Evolutionary conservation across 2,888 invertebrate species (phyloP), one percentile per base, ranked within the genome.

Genomic region (Dysmachus trigonus): DNA sequence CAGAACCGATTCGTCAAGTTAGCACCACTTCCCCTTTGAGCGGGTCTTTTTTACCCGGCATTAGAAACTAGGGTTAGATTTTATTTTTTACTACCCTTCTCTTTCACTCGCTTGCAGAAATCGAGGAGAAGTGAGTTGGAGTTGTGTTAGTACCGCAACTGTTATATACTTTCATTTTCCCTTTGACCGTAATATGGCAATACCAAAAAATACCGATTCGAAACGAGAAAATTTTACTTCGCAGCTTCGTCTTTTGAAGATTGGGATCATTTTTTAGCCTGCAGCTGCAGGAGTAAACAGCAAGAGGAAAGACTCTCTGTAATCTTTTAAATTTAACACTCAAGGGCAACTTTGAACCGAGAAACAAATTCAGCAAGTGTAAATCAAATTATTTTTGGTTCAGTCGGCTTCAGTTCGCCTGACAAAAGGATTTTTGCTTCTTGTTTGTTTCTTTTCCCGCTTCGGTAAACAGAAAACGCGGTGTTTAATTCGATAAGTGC

Each of bases 401-500:
- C 47, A 27, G 77, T 47, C 62, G 27, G n/a, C 22, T n/a, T 18
- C 47, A n/a, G n/a, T n/a, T n/a, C n/a, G n/a, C n/a, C n/a, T 47
- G n/a, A 47, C 22, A 62, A 62, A 62, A 27, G 62, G 62, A 62
- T 62, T 27, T 62, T 22, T 18, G 15, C n/a, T 18, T 33, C n/a
- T n/a, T n/a, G n/a, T n/a, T n/a, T n/a, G n/a, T n/a, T n/a, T n/a
- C n/a, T n/a, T 31, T 18, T 73, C 15, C 31, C 2, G 33, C n/a
- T 0, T 15, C n/a, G 73, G 73, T 73, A 77, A 77, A 77, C 47
- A 77, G n/a, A n/a, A 27, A 22, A 33, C 18, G 81, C 33, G 47
- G 33, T 81, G 81, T 81, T 81, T 35, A 10, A 35, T 31, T n/a
- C 81, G 81, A 62, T 53, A 53, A 53, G 77, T 81, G 35, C 53